A percentile compares a stretch with the other conserved stretches of the same genome.
Evolutionary conservation across 2,797 vertebrate genomes (phyloP).

Genomic region (Megalops cyprinoides): DNA sequence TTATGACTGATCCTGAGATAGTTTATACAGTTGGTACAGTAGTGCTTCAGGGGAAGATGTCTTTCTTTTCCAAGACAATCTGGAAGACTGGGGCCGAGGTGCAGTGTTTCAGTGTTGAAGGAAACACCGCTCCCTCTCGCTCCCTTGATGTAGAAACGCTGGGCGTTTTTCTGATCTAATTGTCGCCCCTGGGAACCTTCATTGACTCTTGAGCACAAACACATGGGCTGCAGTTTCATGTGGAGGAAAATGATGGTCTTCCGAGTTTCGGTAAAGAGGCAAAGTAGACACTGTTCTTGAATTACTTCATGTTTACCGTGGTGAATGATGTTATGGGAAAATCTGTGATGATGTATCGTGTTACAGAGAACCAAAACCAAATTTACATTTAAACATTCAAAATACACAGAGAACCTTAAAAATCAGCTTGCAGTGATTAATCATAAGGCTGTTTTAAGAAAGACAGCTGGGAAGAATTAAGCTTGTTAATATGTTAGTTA

Average conservation of each 20-base stretch:
- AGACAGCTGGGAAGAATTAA: conserved; percentile 59
- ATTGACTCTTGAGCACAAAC: neutral
- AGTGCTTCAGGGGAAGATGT: neutral
- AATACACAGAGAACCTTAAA: conserved; percentile 7
- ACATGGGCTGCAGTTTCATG: conserved; percentile 4
- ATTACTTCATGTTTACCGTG: neutral
- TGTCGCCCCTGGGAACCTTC: neutral
- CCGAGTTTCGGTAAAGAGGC: conserved; percentile 2
- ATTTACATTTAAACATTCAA: conserved; percentile 31
- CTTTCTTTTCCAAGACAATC: neutral
- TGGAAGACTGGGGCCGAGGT: neutral
- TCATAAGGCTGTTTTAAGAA: conserved; percentile 33
- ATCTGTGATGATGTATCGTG: conserved; percentile 34
- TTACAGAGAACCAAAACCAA: conserved; percentile 27
- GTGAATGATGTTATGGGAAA: conserved; percentile 12
- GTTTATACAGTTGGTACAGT: neutral
- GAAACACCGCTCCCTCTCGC: conserved; percentile 4
- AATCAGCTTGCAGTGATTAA: conserved; percentile 36
- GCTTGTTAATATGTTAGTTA: conserved; percentile 58
- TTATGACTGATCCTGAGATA: conserved; percentile 36
- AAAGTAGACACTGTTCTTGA: neutral
- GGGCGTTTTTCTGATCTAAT: neutral
- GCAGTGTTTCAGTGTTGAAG: neutral
- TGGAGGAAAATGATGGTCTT: neutral
- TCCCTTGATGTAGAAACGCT: neutral